Evolutionary conservation across 2,888 invertebrate genomes (phyloP), one percentile per base, ranked within the genome.

Genomic region (Sarcophaga rosellei): DNA sequence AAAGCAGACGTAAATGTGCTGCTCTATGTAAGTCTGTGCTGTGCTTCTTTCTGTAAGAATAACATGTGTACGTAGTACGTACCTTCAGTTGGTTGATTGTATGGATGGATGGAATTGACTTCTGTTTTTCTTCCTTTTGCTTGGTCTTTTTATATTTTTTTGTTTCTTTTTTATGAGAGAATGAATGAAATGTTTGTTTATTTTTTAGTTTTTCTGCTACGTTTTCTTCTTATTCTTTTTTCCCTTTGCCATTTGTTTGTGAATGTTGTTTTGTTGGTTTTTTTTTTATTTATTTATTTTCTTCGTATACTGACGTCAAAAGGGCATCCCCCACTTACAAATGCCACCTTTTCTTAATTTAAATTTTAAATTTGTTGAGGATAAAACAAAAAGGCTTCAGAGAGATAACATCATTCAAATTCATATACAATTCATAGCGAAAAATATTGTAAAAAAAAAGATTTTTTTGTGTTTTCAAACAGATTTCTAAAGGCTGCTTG

Each of bases 151-250:
- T 63, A n/a, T n/a, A n/a, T 21, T 72, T 59, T 21, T 2, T 6
- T 11, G 44, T 35, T 47, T n/a, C 47, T 47, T 25, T n/a, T 80
- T n/a, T 72, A 17, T 59, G 23, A 70, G 23, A 70, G 65, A 23
- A 76, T 85, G 85, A 85, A 85, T 82, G 82, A 85, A 85, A 81
- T 73, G 69, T 78, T 85, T 74, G 65, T 77, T 70, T 85, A 53
- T 78, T 80, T 23, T 70, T 1, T 73, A 74, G 63, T 77, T 59
- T 57, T 63, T 57, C 11, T 25, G 47, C 35, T 78, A 25, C 57
- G 68, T 77, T 25, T 69, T 69, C 66, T n/a, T 23, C 44, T 72
- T n/a, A n/a, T n/a, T 47, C 59, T 83, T 59, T 72, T 72, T 68
- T 53, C 53, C 17, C 17, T 53, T 17, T 53, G 53, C 10, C 53